phyloP scores from a whole-genome alignment of 2,113 vertebrate species.

The Tragelaphus scriptus region DNA sequence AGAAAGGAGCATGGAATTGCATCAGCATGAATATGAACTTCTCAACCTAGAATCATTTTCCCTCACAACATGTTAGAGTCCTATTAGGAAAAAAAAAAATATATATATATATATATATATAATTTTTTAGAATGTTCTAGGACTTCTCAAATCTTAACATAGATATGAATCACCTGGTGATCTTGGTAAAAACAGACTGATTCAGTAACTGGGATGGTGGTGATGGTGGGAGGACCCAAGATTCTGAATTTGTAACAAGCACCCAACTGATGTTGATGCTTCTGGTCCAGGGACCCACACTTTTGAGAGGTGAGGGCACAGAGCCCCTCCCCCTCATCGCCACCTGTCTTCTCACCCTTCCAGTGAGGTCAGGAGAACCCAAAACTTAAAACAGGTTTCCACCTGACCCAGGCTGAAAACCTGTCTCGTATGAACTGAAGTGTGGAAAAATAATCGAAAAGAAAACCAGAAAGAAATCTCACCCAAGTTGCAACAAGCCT shows the following conservation, averaged over 20 bases:
- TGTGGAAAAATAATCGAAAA: conserved; percentile 8
- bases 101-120: background rate
- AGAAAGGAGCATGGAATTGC: background rate
- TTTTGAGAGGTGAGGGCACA: fast-evolving
- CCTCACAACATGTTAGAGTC: background rate
- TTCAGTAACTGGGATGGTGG: background rate
- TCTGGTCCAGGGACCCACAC: background rate
- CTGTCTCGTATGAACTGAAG: background rate
- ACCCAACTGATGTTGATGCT: background rate
- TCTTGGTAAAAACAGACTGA: background rate
- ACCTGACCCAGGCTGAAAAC: background rate
- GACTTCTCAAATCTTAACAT: background rate
- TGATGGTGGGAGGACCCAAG: background rate
- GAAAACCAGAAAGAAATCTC: background rate
- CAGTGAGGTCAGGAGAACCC: background rate
- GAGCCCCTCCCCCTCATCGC: background rate
- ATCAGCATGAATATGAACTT: background rate
- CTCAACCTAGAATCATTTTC: background rate
- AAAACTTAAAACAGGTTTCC: background rate
- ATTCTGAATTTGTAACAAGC: background rate
- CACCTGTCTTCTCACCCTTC: background rate
- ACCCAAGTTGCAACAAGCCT: background rate
- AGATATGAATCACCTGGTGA: background rate
- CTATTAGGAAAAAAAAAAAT: background rate
- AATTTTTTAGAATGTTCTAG: background rate